Conservation (phyloP, 2,113 vertebrate species). For the Bucco capensis region DNA sequence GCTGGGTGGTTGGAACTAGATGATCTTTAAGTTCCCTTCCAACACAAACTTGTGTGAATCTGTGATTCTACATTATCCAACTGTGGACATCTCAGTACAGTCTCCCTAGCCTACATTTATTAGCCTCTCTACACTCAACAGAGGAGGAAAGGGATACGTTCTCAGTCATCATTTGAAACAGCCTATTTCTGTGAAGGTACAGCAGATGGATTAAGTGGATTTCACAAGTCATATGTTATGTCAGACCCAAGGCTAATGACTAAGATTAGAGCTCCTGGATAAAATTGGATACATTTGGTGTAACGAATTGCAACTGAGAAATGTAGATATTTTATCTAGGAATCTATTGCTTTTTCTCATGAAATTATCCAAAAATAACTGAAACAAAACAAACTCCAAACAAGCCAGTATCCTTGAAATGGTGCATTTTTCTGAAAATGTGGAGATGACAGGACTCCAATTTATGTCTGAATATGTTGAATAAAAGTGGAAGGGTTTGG, state of each 20-base stretch:
- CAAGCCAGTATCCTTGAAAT: background rate
- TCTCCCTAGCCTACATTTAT: background rate
- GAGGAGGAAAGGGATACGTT: background rate
- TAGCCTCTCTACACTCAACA: background rate
- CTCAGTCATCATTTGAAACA: background rate
- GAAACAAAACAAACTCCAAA: background rate
- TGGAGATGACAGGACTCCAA: background rate
- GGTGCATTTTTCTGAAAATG: background rate
- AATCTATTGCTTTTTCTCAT: background rate
- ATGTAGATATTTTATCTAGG: fast-evolving
- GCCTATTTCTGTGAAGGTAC: background rate
- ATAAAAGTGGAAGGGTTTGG: background rate
- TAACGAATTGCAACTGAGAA: background rate
- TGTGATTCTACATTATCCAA: background rate
- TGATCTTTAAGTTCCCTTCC: too few species aligned
- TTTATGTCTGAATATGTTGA: background rate
- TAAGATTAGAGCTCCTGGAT: background rate
- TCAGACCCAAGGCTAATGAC: background rate
- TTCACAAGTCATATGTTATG: background rate
- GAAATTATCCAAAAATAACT: background rate
- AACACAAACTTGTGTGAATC: too few species aligned
- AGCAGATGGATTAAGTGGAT: background rate
- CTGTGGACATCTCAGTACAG: background rate
- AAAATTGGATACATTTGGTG: background rate
- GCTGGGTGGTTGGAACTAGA: too few species aligned